Percentiles rank a stretch among this genome's conserved stretches.
Evolutionary conservation across 1,140 invertebrate species (phyloP).

Genomic region (Oreohelix idahoensis): DNA sequence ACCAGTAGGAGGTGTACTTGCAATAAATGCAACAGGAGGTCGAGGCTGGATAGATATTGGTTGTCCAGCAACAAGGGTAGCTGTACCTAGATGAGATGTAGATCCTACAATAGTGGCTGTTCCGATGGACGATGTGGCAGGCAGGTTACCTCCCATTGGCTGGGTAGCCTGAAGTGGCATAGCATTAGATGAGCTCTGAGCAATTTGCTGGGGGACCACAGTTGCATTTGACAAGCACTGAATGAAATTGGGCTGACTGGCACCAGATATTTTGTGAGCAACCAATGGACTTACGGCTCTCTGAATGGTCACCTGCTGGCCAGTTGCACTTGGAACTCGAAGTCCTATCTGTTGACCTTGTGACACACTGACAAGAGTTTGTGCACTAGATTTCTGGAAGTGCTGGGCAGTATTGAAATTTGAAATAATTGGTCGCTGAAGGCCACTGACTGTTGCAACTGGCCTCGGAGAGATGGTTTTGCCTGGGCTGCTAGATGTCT

Average conservation of each 20-base stretch:
- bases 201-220: conserved; percentile 19
- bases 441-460: background rate
- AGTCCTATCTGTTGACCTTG: conserved; percentile 16
- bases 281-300: conserved; percentile 17
- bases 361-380: conserved; percentile 9
- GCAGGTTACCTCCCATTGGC: background rate
- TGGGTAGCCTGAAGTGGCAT: background rate
- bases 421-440: background rate
- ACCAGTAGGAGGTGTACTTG: conserved; percentile 6
- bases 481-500: background rate
- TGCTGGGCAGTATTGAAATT: background rate
- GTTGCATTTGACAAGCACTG: conserved; percentile 12
- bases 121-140: conserved; percentile 1
- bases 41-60: conserved; percentile 30
- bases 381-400: background rate
- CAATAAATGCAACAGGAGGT: conserved; percentile 8
- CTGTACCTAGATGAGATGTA: conserved; percentile 9
- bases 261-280: conserved; percentile 18
- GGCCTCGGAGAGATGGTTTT: conserved; percentile 1
- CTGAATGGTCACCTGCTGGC: conserved; percentile 26
- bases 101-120: conserved; percentile 26
- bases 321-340: background rate
- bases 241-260: conserved; percentile 9
- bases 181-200: background rate
- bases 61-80: conserved; percentile 20